Percentiles rank a stretch among this genome's conserved stretches.
Conservation (phyloP, 2,113 vertebrate species). For the Eurystomus gularis region DNA sequence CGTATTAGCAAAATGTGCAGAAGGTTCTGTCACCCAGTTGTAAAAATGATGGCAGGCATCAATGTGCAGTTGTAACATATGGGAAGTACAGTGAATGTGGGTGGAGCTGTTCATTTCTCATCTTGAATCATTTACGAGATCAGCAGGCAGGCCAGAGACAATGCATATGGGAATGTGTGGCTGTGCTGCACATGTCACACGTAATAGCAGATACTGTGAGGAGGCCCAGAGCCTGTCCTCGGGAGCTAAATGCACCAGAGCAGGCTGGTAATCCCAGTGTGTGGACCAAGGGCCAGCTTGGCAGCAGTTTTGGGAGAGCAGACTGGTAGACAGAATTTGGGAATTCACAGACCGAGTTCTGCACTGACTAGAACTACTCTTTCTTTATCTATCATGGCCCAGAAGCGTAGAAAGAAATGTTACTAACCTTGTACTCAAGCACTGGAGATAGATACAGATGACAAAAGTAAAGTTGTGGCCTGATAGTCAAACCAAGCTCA, state of each 20-base stretch:
- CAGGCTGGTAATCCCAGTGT: conserved; percentile 29
- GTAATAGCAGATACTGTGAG: conserved; percentile 62
- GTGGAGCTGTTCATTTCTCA: conserved; percentile 72
- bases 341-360: not conserved
- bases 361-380: not conserved
- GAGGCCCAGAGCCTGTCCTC: conserved; percentile 62
- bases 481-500: not conserved
- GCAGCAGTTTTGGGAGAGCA: conserved; percentile 50
- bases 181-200: conserved; percentile 71
- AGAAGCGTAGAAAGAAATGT: not conserved
- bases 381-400: not conserved
- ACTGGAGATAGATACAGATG: not conserved
- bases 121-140: conserved; percentile 71
- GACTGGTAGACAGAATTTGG: conserved; percentile 46
- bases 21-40: conserved; percentile 72
- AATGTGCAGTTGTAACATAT: conserved; percentile 71
- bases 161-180: conserved; percentile 73
- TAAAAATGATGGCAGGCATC: conserved; percentile 70
- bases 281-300: conserved; percentile 33
- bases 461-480: not conserved
- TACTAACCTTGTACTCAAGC: not conserved
- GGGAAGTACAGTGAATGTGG: conserved; percentile 71
- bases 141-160: conserved; percentile 71
- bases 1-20: conserved; percentile 62
- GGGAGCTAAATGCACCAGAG: not conserved